These are phyloP conservation scores for Agrochola lychnidis DNA, from an alignment of 2,888 invertebrate species.

Conservation along the genomic window DNA sequence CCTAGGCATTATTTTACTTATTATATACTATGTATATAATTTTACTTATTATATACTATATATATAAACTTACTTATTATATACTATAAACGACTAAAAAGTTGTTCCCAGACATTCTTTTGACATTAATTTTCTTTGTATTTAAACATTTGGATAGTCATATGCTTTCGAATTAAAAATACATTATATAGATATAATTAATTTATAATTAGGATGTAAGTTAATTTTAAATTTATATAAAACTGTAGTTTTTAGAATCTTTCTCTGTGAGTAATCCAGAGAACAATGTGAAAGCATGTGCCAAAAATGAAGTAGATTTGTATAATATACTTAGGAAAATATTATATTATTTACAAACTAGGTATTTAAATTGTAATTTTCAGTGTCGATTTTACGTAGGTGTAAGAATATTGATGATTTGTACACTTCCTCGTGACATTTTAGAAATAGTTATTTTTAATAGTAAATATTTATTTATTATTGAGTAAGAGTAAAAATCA, in stretches of 20 bases:
- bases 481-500: neutral
- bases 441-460: slow-evolving; percentile 26
- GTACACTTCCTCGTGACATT: slow-evolving; percentile 9
- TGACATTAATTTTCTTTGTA: neutral
- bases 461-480: slow-evolving; percentile 16
- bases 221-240: slow-evolving; percentile 27
- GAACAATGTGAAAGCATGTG: slow-evolving; percentile 51
- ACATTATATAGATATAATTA: neutral
- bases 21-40: no score
- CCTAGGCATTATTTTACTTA: neutral
- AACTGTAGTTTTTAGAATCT: slow-evolving; percentile 38
- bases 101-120: neutral
- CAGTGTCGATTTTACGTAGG: slow-evolving; percentile 37
- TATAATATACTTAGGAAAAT: slow-evolving; percentile 53
- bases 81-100: neutral
- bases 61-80: no score
- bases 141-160: neutral
- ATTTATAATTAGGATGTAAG: slow-evolving; percentile 12
- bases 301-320: slow-evolving; percentile 60
- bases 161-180: neutral
- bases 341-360: slow-evolving; percentile 50
- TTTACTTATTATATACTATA: no score
- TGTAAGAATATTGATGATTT: slow-evolving; percentile 21
- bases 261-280: slow-evolving; percentile 62
- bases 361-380: slow-evolving; percentile 25